Evolutionary conservation across 2,797 vertebrate genomes (phyloP).

Genomic region (Dicrostonyx torquatus): DNA sequence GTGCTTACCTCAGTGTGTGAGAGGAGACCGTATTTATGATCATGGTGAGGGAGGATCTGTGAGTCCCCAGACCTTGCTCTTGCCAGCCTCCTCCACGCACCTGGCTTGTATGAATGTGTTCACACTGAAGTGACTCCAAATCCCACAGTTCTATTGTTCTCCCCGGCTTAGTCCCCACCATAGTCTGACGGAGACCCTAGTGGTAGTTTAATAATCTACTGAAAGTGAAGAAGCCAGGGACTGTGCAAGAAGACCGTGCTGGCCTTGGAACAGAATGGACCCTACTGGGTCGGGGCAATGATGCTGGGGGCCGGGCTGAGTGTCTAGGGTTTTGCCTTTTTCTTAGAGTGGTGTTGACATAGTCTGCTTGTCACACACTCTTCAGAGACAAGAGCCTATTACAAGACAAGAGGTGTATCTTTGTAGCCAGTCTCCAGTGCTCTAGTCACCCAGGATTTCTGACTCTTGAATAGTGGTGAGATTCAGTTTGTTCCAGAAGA

Average conservation of each 20-base stretch:
- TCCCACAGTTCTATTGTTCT: rapidly evolving
- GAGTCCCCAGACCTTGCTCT: background rate
- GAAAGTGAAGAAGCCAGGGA: background rate
- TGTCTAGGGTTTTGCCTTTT: rapidly evolving
- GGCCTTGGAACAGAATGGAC: background rate
- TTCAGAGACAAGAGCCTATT: rapidly evolving
- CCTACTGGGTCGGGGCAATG: background rate
- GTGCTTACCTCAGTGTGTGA: background rate
- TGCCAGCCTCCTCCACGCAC: rapidly evolving
- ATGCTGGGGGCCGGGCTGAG: rapidly evolving
- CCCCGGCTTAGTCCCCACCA: background rate
- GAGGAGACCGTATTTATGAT: background rate
- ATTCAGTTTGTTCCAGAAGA: background rate
- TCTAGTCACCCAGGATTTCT: background rate
- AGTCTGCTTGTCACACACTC: background rate
- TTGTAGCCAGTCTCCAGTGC: background rate
- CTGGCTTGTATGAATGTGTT: background rate
- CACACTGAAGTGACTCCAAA: rapidly evolving
- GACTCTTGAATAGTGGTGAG: background rate
- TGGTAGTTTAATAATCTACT: no score
- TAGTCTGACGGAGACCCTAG: background rate
- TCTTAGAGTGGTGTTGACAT: rapidly evolving
- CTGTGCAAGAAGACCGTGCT: rapidly evolving
- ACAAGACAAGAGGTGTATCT: no score
- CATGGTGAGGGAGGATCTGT: background rate